These are phyloP conservation scores for Procambarus clarkii DNA, from an alignment of 1,140 invertebrate genomes.

Conservation along the genomic window DNA sequence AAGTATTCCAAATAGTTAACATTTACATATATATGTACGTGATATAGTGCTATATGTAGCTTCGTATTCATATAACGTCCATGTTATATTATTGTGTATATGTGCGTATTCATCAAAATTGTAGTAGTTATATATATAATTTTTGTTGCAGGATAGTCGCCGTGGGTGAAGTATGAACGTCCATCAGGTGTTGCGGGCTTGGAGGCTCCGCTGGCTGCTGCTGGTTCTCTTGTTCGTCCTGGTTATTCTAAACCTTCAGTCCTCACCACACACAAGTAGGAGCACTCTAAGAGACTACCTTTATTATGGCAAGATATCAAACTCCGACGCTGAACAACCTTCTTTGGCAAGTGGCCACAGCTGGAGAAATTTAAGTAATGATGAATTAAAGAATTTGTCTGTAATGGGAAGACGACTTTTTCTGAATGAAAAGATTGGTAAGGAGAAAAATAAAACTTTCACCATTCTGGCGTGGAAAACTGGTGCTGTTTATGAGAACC, in stretches of 20 bases:
- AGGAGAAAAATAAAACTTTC: slow-evolving; percentile 58
- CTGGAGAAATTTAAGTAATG: slow-evolving; percentile 48
- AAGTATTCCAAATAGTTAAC: too few species aligned
- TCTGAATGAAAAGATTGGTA: slow-evolving; percentile 60
- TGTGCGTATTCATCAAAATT: too few species aligned
- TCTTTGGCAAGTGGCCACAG: background rate
- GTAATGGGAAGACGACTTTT: slow-evolving; percentile 66
- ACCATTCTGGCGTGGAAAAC: slow-evolving; percentile 73
- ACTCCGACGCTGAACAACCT: too few species aligned
- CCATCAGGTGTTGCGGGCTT: background rate
- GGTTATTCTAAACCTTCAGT: slow-evolving; percentile 4
- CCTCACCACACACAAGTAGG: background rate
- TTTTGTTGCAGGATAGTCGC: background rate
- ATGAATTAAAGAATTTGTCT: slow-evolving; percentile 53
- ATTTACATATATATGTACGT: too few species aligned
- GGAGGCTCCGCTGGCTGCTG: slow-evolving; percentile 30
- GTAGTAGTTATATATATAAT: too few species aligned
- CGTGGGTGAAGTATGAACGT: background rate
- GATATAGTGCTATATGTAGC: too few species aligned
- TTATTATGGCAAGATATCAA: too few species aligned
- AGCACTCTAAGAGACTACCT: background rate
- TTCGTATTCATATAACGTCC: too few species aligned
- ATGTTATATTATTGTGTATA: too few species aligned
- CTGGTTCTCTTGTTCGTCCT: background rate
- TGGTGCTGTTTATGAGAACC: slow-evolving; percentile 70